Base-by-base conservation (phyloP, 2,888 invertebrate species). In the Eretmocerus hayati region DNA sequence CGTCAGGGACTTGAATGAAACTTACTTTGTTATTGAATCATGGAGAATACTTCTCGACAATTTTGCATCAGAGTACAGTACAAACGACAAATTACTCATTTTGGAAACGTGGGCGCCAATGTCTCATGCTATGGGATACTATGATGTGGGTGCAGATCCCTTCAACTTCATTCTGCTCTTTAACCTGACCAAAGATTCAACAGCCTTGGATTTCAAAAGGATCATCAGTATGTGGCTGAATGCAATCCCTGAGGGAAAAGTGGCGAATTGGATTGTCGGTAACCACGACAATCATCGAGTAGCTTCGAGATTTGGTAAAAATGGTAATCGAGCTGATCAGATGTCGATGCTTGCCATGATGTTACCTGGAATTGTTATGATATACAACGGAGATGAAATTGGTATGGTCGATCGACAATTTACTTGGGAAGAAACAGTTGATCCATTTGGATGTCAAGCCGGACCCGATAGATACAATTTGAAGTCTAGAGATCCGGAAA, bases 251-350 rank as follows among this genome's bases (percentile, higher is more conserved):
- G 53, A 59, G 19, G 75, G 74, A 11, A 69, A 72, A 48, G 66
- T 65, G 46, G 73, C 83, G 0, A 84, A 83, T 60, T 84, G 84
- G 84, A 83, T 84, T 69, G 83, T 84, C 59, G 80, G 77, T 46
- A n/a, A n/a, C n/a, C n/a, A n/a, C n/a, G n/a, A n/a, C n/a, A n/a
- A n/a, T n/a, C n/a, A n/a, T n/a, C n/a, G 77, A 11, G 66, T 69
- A 2, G 69, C 74, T 0, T 56, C 67, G 2, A 68, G 78, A 47
- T 73, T 72, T 51, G 78, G 78, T 9, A 66, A 18, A 1, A 22
- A 37, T 9, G n/a, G 77, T 23, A 71, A 74, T 30, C 66, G 77
- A 26, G 71, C 74, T 2, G 78, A 80, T 60, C 72, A 74, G 19
- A 61, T 80, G 21, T 74, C 77, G 58, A 77, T 81, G 78, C 60